A percentile compares a stretch with the other conserved stretches of the same genome.
Evolutionary conservation across 2,113 vertebrate species (phyloP).

Genomic region (Orycteropus afer): DNA sequence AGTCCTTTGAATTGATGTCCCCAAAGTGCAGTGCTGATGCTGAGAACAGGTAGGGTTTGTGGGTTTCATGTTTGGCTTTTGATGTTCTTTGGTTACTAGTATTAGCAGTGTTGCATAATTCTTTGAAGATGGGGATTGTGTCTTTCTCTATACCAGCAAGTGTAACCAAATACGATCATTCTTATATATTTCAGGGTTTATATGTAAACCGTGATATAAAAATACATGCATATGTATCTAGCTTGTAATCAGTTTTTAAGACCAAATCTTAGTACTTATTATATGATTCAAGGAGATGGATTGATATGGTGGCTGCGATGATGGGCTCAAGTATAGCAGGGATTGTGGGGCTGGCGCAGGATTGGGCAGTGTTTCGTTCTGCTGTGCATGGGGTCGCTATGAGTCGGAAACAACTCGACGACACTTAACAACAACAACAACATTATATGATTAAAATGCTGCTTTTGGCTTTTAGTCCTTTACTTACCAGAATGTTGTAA

Average conservation of each 20-base stretch:
- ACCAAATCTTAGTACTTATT: neutral
- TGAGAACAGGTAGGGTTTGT: conserved; percentile 92
- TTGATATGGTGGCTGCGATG: no score
- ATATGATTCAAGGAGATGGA: no score
- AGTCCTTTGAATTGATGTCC: conserved; percentile 98
- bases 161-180: neutral
- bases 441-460: conserved; percentile 61
- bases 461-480: conserved; percentile 16
- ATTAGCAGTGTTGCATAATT: neutral
- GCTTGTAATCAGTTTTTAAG: conserved; percentile 35
- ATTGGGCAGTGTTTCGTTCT: no score
- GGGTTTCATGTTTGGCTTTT: neutral
- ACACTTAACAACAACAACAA: no score
- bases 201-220: neutral
- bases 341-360: no score
- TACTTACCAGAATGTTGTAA: neutral
- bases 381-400: no score
- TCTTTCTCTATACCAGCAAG: neutral
- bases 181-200: conserved; percentile 9
- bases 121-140: neutral
- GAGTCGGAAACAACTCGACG: no score
- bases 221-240: neutral
- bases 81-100: neutral
- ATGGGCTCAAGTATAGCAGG: no score
- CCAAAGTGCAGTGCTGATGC: conserved; percentile 98